Evolutionary conservation across 2,113 vertebrate genomes (phyloP).

Genomic region (Xenotilapia caudafasciata): DNA sequence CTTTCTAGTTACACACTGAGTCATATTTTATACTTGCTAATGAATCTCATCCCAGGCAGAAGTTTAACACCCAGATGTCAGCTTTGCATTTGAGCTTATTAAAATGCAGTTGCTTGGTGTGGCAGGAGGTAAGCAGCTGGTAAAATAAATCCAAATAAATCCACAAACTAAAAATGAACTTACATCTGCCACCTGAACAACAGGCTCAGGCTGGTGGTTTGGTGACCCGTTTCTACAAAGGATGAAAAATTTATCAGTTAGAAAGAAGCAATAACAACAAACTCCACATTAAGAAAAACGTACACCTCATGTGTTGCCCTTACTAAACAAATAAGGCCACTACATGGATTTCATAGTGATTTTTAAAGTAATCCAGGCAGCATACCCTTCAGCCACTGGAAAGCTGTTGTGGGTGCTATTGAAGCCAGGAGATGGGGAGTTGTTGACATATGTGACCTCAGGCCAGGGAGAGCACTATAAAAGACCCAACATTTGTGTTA

Average conservation of each 20-base stretch:
- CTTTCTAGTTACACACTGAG: neutral
- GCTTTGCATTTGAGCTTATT: neutral
- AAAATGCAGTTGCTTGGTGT: neutral
- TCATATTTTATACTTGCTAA: neutral
- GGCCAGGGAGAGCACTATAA: constrained; percentile 93
- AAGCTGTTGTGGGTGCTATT: constrained; percentile 89
- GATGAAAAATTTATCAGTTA: neutral
- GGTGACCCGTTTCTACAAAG: constrained; percentile 87
- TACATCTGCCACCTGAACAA: constrained; percentile 66
- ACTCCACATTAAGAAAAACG: neutral
- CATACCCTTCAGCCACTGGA: constrained; percentile 84
- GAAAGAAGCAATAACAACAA: neutral
- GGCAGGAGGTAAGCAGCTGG: neutral
- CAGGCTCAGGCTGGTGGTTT: constrained; percentile 75
- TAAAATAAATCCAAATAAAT: neutral
- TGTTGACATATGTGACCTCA: constrained; percentile 87
- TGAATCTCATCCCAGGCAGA: neutral
- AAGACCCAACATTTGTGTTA: neutral
- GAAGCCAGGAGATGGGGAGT: constrained; percentile 88
- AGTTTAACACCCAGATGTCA: neutral
- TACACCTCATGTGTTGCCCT: neutral
- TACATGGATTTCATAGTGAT: neutral
- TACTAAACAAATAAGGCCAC: neutral
- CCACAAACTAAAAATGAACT: constrained; percentile 29
- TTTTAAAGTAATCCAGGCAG: neutral